These are phyloP conservation scores for Dipodomys spectabilis DNA, from an alignment of 2,113 vertebrate genomes.

Conservation along the genomic window DNA sequence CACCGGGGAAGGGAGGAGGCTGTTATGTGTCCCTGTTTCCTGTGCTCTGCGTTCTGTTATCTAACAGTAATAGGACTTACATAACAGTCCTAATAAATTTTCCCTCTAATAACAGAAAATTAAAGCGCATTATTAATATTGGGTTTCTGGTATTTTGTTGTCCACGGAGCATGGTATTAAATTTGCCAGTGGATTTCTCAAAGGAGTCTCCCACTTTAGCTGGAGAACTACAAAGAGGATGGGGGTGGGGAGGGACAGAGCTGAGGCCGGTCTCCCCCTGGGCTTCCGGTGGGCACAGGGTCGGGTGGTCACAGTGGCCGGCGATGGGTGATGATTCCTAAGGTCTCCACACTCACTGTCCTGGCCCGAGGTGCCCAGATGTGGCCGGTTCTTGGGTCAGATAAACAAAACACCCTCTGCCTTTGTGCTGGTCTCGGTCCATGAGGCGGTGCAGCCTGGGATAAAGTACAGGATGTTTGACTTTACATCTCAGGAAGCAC, in stretches of 20 bases:
- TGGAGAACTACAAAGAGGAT: background rate
- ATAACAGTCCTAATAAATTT: background rate
- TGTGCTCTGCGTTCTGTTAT: fast-evolving
- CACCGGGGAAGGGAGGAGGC: fast-evolving
- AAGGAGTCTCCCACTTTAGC: background rate
- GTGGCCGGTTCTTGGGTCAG: background rate
- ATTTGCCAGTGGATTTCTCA: background rate
- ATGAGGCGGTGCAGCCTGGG: background rate
- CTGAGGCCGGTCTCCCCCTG: background rate
- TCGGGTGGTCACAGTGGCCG: background rate
- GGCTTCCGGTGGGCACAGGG: too few species aligned
- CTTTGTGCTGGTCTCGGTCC: background rate
- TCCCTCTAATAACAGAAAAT: background rate
- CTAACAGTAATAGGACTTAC: too few species aligned
- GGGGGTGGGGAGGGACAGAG: too few species aligned
- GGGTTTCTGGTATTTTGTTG: background rate
- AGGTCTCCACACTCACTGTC: fast-evolving
- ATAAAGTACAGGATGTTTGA: conserved; percentile 56
- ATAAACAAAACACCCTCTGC: conserved; percentile 14
- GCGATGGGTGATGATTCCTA: background rate
- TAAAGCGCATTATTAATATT: background rate
- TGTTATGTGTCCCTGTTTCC: too few species aligned
- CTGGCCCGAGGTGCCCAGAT: background rate
- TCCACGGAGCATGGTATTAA: background rate
- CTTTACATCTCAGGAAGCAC: background rate